Conservation (phyloP, 2,113 vertebrate species). For the Pedionomus torquatus region DNA sequence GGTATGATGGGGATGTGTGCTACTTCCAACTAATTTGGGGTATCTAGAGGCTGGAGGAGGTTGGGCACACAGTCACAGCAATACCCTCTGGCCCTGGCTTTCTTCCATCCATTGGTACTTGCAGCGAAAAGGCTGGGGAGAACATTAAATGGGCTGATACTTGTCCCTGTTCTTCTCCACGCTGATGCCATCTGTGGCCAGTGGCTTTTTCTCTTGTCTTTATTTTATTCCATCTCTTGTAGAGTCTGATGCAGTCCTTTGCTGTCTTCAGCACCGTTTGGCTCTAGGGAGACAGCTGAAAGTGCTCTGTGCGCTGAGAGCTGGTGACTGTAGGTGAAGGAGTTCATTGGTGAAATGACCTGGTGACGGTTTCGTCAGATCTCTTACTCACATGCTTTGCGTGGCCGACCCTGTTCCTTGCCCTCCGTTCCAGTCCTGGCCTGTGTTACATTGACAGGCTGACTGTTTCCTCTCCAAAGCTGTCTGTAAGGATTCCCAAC, state of each 20-base stretch:
- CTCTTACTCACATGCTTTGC: background rate
- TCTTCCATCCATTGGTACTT: background rate
- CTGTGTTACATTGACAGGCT: background rate
- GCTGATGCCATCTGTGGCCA: background rate
- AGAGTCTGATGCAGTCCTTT: background rate
- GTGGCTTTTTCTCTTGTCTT: background rate
- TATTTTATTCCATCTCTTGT: background rate
- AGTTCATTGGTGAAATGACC: background rate
- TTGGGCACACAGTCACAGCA: background rate
- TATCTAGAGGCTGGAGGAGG: background rate
- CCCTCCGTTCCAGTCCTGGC: background rate
- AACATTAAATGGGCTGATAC: background rate
- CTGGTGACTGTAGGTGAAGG: background rate
- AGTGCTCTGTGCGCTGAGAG: background rate
- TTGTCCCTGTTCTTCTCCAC: background rate
- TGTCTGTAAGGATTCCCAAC: background rate
- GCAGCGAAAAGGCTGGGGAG: background rate
- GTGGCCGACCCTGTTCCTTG: accelerated
- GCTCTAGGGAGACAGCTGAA: background rate
- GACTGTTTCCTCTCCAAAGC: accelerated
- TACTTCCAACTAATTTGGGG: background rate
- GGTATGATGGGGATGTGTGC: background rate
- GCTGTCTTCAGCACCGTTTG: background rate
- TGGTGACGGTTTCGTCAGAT: accelerated
- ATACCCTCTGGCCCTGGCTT: background rate